These are phyloP conservation scores for Poecilobothrus nobilitatus DNA, from an alignment of 2,888 invertebrate genomes.

Conservation along the genomic window DNA sequence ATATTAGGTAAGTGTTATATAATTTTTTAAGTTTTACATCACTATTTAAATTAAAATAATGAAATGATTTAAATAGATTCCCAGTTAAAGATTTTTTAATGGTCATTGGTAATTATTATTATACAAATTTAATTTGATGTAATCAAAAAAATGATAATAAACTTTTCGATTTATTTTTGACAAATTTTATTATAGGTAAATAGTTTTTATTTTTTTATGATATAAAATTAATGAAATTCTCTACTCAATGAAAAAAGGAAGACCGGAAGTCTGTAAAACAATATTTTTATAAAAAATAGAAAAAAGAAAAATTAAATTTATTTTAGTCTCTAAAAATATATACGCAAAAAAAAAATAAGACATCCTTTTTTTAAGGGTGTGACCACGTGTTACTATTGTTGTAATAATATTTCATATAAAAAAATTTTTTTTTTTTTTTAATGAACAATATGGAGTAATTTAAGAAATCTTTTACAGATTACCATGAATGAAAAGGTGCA, in stretches of 20 bases:
- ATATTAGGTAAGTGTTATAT: too few species aligned
- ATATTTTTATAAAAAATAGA: background rate
- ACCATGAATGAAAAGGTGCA: background rate
- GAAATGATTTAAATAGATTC: too few species aligned
- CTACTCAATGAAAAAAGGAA: background rate
- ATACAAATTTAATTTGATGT: too few species aligned
- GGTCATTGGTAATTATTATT: too few species aligned
- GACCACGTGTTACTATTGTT: conserved; percentile 8
- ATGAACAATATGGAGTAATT: conserved; percentile 5
- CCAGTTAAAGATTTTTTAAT: too few species aligned
- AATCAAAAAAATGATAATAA: too few species aligned
- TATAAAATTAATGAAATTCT: too few species aligned
- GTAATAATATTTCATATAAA: background rate
- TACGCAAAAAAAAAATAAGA: background rate
- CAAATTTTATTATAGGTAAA: too few species aligned
- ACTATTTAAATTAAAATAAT: too few species aligned
- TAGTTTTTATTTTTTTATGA: too few species aligned
- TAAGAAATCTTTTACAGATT: background rate
- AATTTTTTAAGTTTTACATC: too few species aligned
- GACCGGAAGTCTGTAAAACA: conserved; percentile 1
- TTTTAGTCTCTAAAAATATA: background rate
- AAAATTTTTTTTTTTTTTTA: background rate
- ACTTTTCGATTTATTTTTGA: too few species aligned
- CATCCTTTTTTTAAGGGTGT: conserved; percentile 8
- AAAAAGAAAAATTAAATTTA: background rate